Percentiles rank a stretch among this genome's conserved stretches.
Conservation (phyloP, 2,113 vertebrate species). For the Leptodactylus fuscus region DNA sequence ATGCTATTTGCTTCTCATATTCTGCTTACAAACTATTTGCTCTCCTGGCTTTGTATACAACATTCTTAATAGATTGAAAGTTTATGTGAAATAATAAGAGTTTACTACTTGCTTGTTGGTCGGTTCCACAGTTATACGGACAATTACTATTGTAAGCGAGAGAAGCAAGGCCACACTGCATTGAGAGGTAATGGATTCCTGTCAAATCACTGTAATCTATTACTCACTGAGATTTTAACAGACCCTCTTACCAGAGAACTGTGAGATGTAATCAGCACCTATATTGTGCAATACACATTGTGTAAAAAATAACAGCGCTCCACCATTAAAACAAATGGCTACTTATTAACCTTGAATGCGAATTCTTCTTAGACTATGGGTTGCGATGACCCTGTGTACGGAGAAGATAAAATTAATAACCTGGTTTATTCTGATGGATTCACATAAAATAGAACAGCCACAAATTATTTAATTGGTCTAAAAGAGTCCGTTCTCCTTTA, state of each 20-base stretch:
- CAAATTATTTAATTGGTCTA: not conserved
- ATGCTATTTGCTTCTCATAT: not conserved
- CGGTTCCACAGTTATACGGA: not conserved
- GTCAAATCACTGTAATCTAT: constrained; percentile 28
- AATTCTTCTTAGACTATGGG: not conserved
- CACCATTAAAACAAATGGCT: constrained; percentile 32
- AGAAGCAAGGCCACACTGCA: not conserved
- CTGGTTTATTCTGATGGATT: not conserved
- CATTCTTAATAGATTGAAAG: not conserved
- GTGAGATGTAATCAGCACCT: not conserved
- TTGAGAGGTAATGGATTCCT: constrained; percentile 15
- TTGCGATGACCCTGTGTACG: not conserved
- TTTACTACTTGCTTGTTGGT: constrained; percentile 25
- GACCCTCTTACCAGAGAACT: constrained; percentile 6
- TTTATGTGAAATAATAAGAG: constrained; percentile 30
- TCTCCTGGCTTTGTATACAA: not conserved
- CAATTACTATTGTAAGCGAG: constrained; percentile 19
- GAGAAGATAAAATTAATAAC: constrained; percentile 6
- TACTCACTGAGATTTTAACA: constrained; percentile 1
- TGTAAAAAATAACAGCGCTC: constrained; percentile 26
- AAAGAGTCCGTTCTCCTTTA: not conserved
- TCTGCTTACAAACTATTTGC: not conserved
- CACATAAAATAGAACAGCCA: not conserved
- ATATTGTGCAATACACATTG: constrained; percentile 21
- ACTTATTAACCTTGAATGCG: constrained; percentile 27